Evolutionary conservation across 1,140 invertebrate species (phyloP), one percentile per base, ranked within the genome.

Genomic region (Dinoponera quadriceps): DNA sequence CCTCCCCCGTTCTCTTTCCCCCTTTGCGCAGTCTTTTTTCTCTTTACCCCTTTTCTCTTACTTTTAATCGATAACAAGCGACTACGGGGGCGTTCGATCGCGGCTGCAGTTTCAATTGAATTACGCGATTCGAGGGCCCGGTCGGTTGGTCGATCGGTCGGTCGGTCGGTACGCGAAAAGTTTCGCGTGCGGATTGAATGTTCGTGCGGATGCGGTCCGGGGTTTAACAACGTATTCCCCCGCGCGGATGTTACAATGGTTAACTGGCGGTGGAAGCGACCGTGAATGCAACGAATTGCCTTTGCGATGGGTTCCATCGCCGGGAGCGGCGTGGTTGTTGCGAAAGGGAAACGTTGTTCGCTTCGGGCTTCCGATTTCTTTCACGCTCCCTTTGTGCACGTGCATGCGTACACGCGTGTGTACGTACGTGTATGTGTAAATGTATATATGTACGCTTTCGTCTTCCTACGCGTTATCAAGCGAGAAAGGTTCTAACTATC

Each of bases 71-170:
- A 65, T 51, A 84, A 74, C 81, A 73, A 80, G 68, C 74, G 72
- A 86, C 60, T 73, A 54, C 49, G 55, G 27, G 44, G 29, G 63
- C 49, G 83, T 54, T 87, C 85, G 85, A 86, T 86, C 68, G 68
- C 49, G 66, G 54, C 73, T 75, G 49, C 74, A 80, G 81, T 81
- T 87, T 74, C 85, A 86, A 87, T 87, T 75, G 81, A 86, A 87
- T 87, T 87, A 87, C 86, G 71, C 55, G 54, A 65, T 60, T 82
- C 57, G 77, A 60, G 71, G 44, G 77, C 33, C 63, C 63, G 51
- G 65, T 78, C 49, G 75, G 20, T 68, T 9, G 38, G 38, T 44
- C 38, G 38, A 9, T 44, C 38, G 38, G 38, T 29, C 63, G 51
- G 49, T 78, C 63, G 75, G 20, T 68, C 22, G 27, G 66, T 62